Conservation (phyloP, 1,140 invertebrate genomes). For the Glomeris maerens region DNA sequence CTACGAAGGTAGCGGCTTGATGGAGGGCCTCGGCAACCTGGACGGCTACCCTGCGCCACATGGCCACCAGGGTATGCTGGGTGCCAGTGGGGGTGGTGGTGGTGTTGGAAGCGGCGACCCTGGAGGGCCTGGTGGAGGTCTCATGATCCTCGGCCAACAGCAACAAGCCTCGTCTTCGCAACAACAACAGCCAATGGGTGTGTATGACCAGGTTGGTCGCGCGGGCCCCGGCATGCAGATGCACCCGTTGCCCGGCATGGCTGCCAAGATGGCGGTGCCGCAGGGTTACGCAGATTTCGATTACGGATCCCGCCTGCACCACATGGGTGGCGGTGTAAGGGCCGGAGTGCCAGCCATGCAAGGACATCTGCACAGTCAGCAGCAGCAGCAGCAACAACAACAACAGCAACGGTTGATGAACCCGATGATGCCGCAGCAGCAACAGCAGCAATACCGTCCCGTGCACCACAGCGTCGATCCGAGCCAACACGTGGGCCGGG, state of each 20-base stretch:
- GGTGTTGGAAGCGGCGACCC: conserved; percentile 14
- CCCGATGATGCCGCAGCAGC: conserved; percentile 9
- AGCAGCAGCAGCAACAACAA: neutral
- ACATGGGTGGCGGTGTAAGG: neutral
- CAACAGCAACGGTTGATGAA: neutral
- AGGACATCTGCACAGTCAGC: conserved; percentile 3
- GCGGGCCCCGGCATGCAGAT: conserved; percentile 1
- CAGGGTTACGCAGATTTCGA: neutral
- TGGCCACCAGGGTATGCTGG: conserved; percentile 18
- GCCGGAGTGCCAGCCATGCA: neutral
- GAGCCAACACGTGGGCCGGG: conserved; percentile 11
- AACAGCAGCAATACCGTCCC: conserved; percentile 6
- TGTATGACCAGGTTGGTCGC: conserved; percentile 1
- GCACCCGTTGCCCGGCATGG: neutral
- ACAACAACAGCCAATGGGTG: neutral
- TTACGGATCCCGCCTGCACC: conserved; percentile 11
- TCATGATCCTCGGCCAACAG: conserved; percentile 3
- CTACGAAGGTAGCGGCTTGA: conserved; percentile 18
- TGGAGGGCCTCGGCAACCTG: conserved; percentile 17
- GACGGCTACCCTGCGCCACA: conserved; percentile 6
- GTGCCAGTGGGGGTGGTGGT: conserved; percentile 15
- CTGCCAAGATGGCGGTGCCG: neutral
- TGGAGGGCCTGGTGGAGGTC: neutral
- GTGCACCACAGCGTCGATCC: conserved; percentile 11
- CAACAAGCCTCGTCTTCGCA: conserved; percentile 18